A percentile compares a stretch with the other conserved stretches of the same genome.
These are phyloP conservation scores for Hydractinia symbiolongicarpus DNA, from an alignment of 30 jellyfish, hydroid and myxozoan genomes.

Conservation along the genomic window DNA sequence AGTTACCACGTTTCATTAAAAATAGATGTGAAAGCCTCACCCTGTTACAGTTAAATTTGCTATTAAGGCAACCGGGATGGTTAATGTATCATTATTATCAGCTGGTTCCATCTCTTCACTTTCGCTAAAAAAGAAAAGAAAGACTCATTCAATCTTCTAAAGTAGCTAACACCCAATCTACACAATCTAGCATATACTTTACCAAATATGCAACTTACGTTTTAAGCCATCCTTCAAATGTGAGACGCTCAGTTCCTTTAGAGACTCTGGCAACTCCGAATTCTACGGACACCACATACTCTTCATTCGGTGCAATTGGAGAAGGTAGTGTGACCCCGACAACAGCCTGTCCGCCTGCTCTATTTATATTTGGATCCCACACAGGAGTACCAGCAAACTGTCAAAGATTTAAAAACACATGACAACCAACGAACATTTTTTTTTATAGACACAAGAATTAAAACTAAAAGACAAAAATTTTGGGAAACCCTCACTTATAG, in stretches of 20 bases:
- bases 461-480: too few relatives aligned
- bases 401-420: not conserved
- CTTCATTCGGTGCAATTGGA: not conserved
- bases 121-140: constrained; percentile 13
- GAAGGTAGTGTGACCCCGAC: constrained; percentile 8
- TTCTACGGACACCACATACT: not conserved
- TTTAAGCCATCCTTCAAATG: not conserved
- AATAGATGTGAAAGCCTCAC: not conserved
- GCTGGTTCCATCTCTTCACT: constrained; percentile 25
- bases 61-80: not conserved
- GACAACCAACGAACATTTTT: not conserved
- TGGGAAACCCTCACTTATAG: too few relatives aligned
- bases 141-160: too few relatives aligned
- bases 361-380: constrained; percentile 14
- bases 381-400: constrained; percentile 13
- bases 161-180: not conserved
- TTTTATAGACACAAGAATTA: too few relatives aligned
- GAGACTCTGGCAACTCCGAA: constrained; percentile 17
- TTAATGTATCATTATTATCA: constrained; percentile 11
- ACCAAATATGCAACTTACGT: constrained; percentile 12
- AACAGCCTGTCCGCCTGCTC: not conserved
- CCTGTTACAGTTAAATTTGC: constrained; percentile 39
- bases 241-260: constrained; percentile 9
- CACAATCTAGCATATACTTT: not conserved
- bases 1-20: not conserved